Conservation (phyloP, 2,797 vertebrate genomes). For the Etheostoma nigrum region DNA sequence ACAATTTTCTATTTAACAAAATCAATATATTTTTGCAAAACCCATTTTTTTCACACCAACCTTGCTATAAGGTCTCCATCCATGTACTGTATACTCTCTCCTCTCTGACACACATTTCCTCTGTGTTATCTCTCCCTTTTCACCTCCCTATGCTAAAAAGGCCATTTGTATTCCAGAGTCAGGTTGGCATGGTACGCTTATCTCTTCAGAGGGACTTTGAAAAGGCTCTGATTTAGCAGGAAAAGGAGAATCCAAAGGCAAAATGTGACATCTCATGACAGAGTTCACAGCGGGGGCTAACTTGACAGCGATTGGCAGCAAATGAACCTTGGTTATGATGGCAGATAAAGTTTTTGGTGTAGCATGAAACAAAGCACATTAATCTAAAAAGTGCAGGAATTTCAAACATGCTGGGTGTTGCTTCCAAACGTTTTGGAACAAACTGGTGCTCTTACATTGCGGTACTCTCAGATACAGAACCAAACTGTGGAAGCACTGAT, state of each 20-base stretch:
- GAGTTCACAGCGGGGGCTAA: conserved; percentile 54
- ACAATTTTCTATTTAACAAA: conserved; percentile 38
- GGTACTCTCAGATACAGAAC: not conserved
- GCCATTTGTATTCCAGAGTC: conserved; percentile 75
- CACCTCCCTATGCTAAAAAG: conserved; percentile 72
- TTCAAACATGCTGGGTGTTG: not conserved
- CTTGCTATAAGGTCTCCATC: conserved; percentile 31
- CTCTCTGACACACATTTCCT: conserved; percentile 50
- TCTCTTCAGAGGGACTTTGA: conserved; percentile 71
- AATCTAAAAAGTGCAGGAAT: not conserved
- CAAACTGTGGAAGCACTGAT: not conserved
- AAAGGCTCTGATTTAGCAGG: conserved; percentile 62
- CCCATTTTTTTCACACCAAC: not conserved
- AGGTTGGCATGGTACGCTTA: conserved; percentile 62
- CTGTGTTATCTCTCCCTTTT: conserved; percentile 63
- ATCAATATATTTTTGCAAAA: conserved; percentile 9
- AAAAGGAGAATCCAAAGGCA: conserved; percentile 62
- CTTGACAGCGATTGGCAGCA: conserved; percentile 35
- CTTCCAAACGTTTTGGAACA: conserved; percentile 15
- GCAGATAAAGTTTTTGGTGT: conserved; percentile 31
- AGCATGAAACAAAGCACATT: conserved; percentile 25
- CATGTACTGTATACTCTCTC: conserved; percentile 31
- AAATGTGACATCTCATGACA: conserved; percentile 69
- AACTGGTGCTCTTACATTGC: conserved; percentile 1
- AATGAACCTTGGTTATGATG: conserved; percentile 33